Percentiles rank a stretch among this genome's conserved stretches.
Conservation (phyloP, 2,888 invertebrate species). For the Steinernema carpocapsae region DNA sequence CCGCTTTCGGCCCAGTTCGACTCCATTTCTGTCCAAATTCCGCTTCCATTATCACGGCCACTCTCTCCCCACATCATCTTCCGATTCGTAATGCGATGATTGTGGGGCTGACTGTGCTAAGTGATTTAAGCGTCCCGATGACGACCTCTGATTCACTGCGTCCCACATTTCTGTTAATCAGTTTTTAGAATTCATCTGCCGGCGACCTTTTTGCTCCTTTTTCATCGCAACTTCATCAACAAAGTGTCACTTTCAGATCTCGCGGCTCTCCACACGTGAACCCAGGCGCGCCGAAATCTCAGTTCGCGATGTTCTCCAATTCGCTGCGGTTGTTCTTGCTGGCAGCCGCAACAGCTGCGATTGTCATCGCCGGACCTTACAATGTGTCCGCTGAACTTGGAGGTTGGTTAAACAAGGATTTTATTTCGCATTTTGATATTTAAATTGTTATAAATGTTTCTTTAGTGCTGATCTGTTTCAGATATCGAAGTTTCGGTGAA, state of each 20-base stretch:
- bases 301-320: conserved; percentile 11
- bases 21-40: too few species aligned
- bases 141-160: not conserved
- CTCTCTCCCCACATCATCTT: too few species aligned
- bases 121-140: not conserved
- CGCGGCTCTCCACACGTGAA: not conserved
- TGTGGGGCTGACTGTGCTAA: not conserved
- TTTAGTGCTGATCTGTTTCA: too few species aligned
- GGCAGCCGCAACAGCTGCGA: not conserved
- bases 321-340: conserved; percentile 7
- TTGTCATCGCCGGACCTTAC: conserved; percentile 27
- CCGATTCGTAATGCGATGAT: too few species aligned
- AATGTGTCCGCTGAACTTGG: conserved; percentile 24
- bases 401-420: not conserved
- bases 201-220: not conserved
- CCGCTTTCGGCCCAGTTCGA: too few species aligned
- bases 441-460: not conserved
- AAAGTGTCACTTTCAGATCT: conserved; percentile 15
- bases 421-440: not conserved
- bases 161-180: not conserved
- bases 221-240: not conserved
- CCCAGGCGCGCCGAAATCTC: not conserved
- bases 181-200: not conserved
- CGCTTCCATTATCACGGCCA: too few species aligned
- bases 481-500: conserved; percentile 37